A percentile compares a stretch with the other conserved stretches of the same genome.
Conservation (phyloP, 2,113 vertebrate species). For the Aplodontia rufa region DNA sequence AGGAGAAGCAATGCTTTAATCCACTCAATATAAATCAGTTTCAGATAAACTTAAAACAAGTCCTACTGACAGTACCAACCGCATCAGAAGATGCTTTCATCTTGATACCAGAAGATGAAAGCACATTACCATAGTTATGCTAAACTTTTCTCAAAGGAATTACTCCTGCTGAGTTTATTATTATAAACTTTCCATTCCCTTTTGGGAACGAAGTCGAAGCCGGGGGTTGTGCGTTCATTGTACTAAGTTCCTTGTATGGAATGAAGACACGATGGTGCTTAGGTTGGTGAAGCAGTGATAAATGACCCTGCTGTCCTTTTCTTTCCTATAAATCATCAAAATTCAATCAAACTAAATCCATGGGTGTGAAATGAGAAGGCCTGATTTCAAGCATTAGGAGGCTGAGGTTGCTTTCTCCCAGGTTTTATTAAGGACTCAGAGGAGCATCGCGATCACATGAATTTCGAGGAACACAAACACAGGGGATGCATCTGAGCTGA, state of each 20-base stretch:
- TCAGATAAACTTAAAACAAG: constrained; percentile 31
- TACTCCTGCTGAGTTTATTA: neutral
- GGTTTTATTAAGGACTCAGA: neutral
- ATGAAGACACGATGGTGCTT: neutral
- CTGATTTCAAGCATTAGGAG: constrained; percentile 8
- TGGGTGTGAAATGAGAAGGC: constrained; percentile 60
- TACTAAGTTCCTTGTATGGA: neutral
- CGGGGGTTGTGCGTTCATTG: neutral
- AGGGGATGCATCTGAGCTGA: neutral
- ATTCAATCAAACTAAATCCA: constrained; percentile 51
- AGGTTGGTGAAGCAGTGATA: constrained; percentile 23
- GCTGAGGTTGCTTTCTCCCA: constrained; percentile 62
- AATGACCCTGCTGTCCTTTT: constrained; percentile 22
- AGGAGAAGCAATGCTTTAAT: neutral
- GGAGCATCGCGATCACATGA: neutral
- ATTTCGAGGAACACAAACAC: neutral
- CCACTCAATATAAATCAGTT: constrained; percentile 12
- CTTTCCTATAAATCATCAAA: constrained; percentile 53
- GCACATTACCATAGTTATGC: neutral
- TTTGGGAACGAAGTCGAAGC: neutral
- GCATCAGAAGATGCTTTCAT: neutral
- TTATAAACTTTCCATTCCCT: neutral
- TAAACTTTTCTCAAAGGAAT: neutral
- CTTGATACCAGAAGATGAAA: constrained; percentile 38
- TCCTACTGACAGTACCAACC: neutral